Percentiles rank a stretch among this genome's conserved stretches.
Evolutionary conservation across 2,113 vertebrate genomes (phyloP).

Genomic region (Crotalus viridis): DNA sequence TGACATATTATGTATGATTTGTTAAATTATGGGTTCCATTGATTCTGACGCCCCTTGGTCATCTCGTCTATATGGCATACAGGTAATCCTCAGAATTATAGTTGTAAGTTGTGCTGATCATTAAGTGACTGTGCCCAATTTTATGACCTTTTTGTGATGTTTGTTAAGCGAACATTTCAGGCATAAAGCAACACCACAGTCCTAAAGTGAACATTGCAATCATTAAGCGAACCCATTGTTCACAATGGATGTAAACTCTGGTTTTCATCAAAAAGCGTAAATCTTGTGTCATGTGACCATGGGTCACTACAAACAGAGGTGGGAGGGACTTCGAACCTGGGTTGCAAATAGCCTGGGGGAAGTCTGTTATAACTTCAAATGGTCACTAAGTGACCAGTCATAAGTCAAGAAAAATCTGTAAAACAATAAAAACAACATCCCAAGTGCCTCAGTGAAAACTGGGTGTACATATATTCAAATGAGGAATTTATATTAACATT

Average conservation of each 20-base stretch:
- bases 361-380: background rate
- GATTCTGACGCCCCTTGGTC: background rate
- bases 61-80: background rate
- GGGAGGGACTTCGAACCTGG: background rate
- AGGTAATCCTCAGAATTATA: background rate
- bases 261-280: background rate
- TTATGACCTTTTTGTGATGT: background rate
- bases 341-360: background rate
- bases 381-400: background rate
- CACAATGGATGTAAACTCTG: background rate
- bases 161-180: background rate
- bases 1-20: background rate
- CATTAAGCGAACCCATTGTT: background rate
- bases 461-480: constrained; percentile 38
- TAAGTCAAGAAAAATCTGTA: background rate
- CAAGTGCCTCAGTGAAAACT: background rate
- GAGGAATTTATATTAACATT: constrained; percentile 57
- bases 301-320: background rate
- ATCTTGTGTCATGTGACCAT: background rate
- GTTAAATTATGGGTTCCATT: background rate
- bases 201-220: no score
- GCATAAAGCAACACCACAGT: background rate
- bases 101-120: background rate
- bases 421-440: background rate
- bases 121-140: background rate